Conservation (phyloP, 35 echinoderm and acorn worm genomes). For the Hemicentrotus pulcherrimus region DNA sequence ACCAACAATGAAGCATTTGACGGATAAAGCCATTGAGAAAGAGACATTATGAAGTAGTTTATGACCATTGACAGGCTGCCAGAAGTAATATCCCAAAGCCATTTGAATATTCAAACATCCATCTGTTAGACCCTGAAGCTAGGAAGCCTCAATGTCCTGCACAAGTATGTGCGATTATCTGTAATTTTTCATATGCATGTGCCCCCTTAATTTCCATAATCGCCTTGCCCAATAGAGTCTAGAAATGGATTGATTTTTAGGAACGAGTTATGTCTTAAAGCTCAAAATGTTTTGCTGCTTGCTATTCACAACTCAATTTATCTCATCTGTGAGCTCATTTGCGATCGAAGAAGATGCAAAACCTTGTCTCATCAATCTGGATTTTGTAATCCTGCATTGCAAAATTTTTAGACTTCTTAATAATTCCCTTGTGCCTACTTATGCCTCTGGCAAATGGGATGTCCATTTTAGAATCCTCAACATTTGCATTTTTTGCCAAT, state of each 20-base stretch:
- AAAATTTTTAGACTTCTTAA: background rate
- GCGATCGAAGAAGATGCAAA: background rate
- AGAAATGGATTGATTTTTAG: background rate
- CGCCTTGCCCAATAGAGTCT: background rate
- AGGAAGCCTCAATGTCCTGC: background rate
- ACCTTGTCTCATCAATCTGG: background rate
- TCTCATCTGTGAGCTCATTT: background rate
- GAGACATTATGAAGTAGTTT: background rate
- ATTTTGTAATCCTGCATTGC: background rate
- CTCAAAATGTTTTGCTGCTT: background rate
- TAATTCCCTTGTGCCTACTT: background rate
- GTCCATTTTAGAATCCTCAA: background rate
- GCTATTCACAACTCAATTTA: background rate
- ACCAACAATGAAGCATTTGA: background rate
- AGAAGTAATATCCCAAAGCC: background rate
- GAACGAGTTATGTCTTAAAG: background rate
- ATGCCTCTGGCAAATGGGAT: background rate
- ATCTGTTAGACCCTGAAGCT: background rate
- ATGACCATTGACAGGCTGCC: background rate
- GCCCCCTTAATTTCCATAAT: background rate
- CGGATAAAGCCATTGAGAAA: background rate
- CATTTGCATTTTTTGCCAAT: constrained; percentile 19
- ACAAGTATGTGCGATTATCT: background rate
- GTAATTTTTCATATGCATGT: background rate
- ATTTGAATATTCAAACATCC: background rate